These are phyloP conservation scores for Erythrolamprus reginae DNA, from an alignment of 2,113 vertebrate species.

Conservation along the genomic window DNA sequence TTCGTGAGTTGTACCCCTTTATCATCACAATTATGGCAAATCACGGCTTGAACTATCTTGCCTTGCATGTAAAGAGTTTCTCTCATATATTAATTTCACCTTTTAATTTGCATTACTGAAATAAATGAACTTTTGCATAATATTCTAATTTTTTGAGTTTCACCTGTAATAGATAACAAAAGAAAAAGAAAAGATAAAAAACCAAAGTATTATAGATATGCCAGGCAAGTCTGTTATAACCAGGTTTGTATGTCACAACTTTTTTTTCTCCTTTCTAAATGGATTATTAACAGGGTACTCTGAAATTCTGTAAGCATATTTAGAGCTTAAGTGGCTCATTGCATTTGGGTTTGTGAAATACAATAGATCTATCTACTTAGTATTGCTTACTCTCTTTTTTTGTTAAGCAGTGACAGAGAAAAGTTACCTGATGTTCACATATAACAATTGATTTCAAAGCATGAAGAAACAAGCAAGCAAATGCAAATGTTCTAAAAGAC, in stretches of 20 bases:
- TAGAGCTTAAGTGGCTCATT: not conserved
- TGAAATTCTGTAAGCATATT: not conserved
- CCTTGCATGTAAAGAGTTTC: too few species aligned
- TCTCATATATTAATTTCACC: too few species aligned
- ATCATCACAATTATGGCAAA: too few species aligned
- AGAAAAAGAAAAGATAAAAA: not conserved
- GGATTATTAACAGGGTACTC: not conserved
- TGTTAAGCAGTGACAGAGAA: not conserved
- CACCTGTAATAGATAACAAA: too few species aligned
- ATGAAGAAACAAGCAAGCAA: not conserved
- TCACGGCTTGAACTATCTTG: too few species aligned
- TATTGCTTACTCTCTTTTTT: not conserved
- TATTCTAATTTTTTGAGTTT: too few species aligned
- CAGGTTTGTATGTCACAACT: not conserved
- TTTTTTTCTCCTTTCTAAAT: not conserved
- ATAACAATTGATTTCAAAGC: not conserved
- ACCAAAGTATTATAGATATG: not conserved
- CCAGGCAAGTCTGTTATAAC: not conserved
- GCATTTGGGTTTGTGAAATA: not conserved
- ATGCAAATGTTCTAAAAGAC: not conserved
- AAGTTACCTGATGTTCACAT: not conserved
- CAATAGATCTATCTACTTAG: not conserved
- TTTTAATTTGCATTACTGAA: too few species aligned
- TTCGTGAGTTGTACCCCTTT: too few species aligned
- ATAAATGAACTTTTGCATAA: too few species aligned